A percentile compares a stretch with the other conserved stretches of the same genome.
These are phyloP conservation scores for Cuniculus paca DNA, from an alignment of 2,797 vertebrate genomes.

Conservation along the genomic window DNA sequence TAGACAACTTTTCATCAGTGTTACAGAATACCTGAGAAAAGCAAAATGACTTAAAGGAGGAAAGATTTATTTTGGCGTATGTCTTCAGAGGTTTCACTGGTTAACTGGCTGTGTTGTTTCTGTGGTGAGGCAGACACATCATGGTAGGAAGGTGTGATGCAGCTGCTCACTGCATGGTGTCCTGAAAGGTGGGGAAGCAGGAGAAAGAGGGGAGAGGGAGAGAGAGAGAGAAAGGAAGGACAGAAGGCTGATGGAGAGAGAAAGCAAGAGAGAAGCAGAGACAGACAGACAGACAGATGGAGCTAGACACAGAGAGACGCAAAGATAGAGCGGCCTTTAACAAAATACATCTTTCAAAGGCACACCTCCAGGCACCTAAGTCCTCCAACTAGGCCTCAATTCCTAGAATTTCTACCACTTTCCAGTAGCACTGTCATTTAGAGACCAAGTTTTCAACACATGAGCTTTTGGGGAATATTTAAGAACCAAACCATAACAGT, in stretches of 20 bases:
- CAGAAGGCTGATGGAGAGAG: not conserved
- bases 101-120: not conserved
- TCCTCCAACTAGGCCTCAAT: not conserved
- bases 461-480: not conserved
- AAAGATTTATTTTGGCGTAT: too few relatives aligned
- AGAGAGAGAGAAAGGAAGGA: not conserved
- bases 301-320: not conserved
- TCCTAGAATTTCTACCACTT: not conserved
- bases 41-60: not conserved
- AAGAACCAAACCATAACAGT: not conserved
- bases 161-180: not conserved
- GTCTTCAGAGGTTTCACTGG: not conserved
- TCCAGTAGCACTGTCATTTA: not conserved
- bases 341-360: not conserved
- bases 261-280: not conserved
- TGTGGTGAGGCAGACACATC: not conserved
- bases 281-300: not conserved
- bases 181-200: not conserved
- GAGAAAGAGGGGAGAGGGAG: not conserved
- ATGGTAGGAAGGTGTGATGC: not conserved
- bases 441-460: not conserved
- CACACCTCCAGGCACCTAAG: not conserved
- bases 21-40: not conserved
- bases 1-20: not conserved
- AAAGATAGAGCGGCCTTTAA: not conserved